Conservation (phyloP, 2,888 invertebrate genomes). For the Hololepta plana region DNA sequence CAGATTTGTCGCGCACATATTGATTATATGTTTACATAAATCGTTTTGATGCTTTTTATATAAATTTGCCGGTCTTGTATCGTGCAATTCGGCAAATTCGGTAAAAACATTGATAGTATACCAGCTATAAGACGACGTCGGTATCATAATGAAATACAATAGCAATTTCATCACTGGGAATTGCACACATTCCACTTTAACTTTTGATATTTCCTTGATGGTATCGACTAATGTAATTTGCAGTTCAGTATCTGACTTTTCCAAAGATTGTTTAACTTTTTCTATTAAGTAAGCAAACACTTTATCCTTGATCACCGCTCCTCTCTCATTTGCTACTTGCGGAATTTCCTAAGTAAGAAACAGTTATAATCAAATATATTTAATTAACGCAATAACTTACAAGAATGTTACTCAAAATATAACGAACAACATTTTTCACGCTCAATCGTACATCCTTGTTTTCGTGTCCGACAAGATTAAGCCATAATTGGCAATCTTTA, state of each 20-base stretch:
- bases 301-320: conserved; percentile 25
- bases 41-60: conserved; percentile 45
- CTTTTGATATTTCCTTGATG: conserved; percentile 32
- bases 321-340: conserved; percentile 20
- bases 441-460: conserved; percentile 20
- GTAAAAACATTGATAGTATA: conserved; percentile 37
- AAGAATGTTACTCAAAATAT: conserved; percentile 18
- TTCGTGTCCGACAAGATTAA: conserved; percentile 22
- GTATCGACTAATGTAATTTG: conserved; percentile 36
- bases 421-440: conserved; percentile 20
- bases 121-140: conserved; percentile 35
- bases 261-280: conserved; percentile 30
- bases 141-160: conserved; percentile 43
- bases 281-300: conserved; percentile 29
- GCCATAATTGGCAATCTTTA: conserved; percentile 23
- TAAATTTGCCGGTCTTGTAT: conserved; percentile 34
- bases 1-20: conserved; percentile 38
- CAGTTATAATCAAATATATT: conserved; percentile 2
- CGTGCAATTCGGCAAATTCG: conserved; percentile 36
- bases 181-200: conserved; percentile 25
- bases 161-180: conserved; percentile 33
- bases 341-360: conserved; percentile 14
- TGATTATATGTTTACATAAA: conserved; percentile 34
- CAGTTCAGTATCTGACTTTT: conserved; percentile 30
- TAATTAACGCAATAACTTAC: no score